Conservation (phyloP, 2,113 vertebrate genomes). For the Actinemys pallida region DNA sequence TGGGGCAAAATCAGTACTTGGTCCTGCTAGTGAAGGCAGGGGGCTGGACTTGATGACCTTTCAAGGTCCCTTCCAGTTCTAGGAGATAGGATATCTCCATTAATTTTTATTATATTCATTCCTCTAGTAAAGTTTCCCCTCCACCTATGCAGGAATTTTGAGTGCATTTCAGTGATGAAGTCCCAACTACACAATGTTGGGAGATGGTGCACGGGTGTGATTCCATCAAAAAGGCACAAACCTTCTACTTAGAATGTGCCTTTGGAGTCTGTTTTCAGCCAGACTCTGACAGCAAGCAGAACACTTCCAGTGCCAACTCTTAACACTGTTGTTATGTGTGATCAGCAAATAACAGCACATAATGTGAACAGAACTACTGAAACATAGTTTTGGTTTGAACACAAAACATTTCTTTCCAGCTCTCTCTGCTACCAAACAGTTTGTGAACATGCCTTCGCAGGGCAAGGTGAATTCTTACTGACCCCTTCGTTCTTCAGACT, state of each 20-base stretch:
- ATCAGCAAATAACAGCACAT: not conserved
- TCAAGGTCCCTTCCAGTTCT: too few species aligned
- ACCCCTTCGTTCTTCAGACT: not conserved
- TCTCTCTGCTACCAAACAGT: not conserved
- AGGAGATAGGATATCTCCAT: too few species aligned
- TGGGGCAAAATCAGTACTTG: too few species aligned
- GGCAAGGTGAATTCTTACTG: not conserved
- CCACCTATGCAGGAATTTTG: not conserved
- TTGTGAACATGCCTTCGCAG: not conserved
- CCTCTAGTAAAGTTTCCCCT: not conserved
- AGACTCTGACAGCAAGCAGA: not conserved
- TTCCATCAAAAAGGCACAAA: not conserved
- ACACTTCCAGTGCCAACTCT: not conserved
- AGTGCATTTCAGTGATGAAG: not conserved
- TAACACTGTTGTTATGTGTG: not conserved
- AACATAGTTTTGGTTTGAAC: not conserved
- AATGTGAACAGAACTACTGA: rapidly evolving
- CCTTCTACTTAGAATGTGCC: not conserved
- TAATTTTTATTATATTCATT: not conserved
- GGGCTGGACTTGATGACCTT: too few species aligned
- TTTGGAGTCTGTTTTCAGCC: rapidly evolving
- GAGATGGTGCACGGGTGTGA: not conserved
- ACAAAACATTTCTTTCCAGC: not conserved
- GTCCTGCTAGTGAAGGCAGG: too few species aligned
- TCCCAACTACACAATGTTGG: not conserved